Percentiles rank a stretch among this genome's conserved stretches.
Conservation (phyloP, 2,113 vertebrate genomes). For the Sigmodon hispidus region DNA sequence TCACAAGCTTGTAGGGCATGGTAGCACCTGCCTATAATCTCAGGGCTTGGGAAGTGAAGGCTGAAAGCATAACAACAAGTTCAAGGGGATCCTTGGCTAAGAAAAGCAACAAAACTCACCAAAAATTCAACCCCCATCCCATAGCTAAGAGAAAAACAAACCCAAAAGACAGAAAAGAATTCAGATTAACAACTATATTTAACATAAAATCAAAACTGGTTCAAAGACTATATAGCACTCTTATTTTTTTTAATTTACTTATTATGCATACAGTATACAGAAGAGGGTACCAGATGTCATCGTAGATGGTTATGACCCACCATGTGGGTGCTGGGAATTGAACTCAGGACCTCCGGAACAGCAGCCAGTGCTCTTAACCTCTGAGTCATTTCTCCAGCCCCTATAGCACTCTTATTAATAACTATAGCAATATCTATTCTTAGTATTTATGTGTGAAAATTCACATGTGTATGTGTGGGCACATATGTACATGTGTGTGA, state of each 20-base stretch:
- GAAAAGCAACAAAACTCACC: not conserved
- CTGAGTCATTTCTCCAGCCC: too few species aligned
- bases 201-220: conserved; percentile 54
- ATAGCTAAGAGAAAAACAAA: not conserved
- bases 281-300: too few species aligned
- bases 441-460: not conserved
- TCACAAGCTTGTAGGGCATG: not conserved
- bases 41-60: not conserved
- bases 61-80: not conserved
- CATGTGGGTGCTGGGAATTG: too few species aligned
- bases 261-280: too few species aligned
- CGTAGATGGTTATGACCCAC: too few species aligned
- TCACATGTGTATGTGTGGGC: not conserved
- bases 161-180: not conserved
- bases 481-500: not conserved
- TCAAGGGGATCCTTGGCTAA: not conserved
- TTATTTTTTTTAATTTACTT: too few species aligned
- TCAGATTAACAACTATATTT: conserved; percentile 12
- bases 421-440: not conserved
- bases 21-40: not conserved
- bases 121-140: not conserved
- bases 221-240: not conserved
- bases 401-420: conserved; percentile 38
- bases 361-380: too few species aligned
- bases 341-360: too few species aligned